Base-by-base conservation (phyloP, 2,797 vertebrate genomes). In the Cirrhinus mrigala region DNA sequence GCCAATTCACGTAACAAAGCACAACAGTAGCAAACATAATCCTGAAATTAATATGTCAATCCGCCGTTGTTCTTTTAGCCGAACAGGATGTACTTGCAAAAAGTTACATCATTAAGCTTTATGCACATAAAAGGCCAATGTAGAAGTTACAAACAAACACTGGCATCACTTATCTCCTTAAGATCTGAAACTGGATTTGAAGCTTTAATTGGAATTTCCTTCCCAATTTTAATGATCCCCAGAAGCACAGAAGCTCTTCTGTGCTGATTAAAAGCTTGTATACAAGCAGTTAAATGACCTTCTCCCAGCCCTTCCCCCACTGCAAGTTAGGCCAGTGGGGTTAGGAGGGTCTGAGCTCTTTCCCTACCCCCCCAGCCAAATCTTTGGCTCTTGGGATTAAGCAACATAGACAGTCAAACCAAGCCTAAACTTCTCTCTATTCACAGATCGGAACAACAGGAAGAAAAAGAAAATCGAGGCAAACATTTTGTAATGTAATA, bases 331-430 rank as follows among this genome's bases (percentile, higher is more conserved):
- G 93, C 92, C 92, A 91, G 93, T 92, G 94, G 90, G 89, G 92
- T 93, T 91, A 91, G 90, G 79, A 88, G 90, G 92, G 93, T 93
- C 91, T 91, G 91, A 92, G 90, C 87, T 68, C 87, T 89, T 89
- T 92, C 92, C 92, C 90, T 90, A 8, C 24, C 52, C 92, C 93
- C 94, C 90, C 90, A 93, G 90, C 27, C 12, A 48, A 92, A 93
- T 93, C 88, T 90, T 92, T 89, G 88, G 22, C 60, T 94, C 92
- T 91, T 93, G 93, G 93, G 92, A 95, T 94, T 95, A 94, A 93
- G 93, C 93, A 90, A 94, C 91, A 92, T 93, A 92, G 91, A 94
- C 93, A 94, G 93, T 94, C 94, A 94, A 94, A 94, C 94, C 93
- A 93, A 92, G 93, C 92, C 92, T 90, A 91, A 93, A 76, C 29